Conservation (phyloP, 1,140 invertebrate species). For the Euura lappo region DNA sequence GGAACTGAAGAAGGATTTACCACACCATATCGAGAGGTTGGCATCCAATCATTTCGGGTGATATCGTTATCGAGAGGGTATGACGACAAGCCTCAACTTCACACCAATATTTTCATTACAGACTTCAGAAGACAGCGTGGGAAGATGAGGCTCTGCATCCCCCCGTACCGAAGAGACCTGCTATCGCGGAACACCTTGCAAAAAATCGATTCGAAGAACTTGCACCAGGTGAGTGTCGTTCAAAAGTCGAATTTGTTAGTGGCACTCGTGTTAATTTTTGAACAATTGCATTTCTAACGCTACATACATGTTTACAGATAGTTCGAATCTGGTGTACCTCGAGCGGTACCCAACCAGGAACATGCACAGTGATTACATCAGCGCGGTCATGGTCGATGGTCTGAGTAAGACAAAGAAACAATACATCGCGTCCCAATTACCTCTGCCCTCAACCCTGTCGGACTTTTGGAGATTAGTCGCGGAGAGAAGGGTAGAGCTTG, state of each 20-base stretch:
- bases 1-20: slow-evolving; percentile 32
- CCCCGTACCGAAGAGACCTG: background rate
- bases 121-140: slow-evolving; percentile 25
- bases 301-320: background rate
- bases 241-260: too few species aligned
- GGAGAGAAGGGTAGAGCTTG: slow-evolving; percentile 61
- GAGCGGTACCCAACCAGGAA: slow-evolving; percentile 19
- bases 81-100: background rate
- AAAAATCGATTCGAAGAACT: slow-evolving; percentile 44
- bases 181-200: slow-evolving; percentile 33
- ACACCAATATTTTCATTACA: background rate
- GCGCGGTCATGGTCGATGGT: slow-evolving; percentile 70
- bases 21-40: slow-evolving; percentile 36
- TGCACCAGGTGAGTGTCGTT: slow-evolving; percentile 13
- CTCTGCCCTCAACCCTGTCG: slow-evolving; percentile 58
- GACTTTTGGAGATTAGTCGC: slow-evolving; percentile 71
- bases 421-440: slow-evolving; percentile 62
- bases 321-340: slow-evolving; percentile 1
- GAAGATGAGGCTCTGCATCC: slow-evolving; percentile 35
- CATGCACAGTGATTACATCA: slow-evolving; percentile 63
- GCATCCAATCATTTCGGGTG: background rate
- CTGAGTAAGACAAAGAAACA: slow-evolving; percentile 47
- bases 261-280: background rate
- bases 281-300: background rate
- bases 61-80: background rate